Evolutionary conservation across 23 tunicate genomes (phyloP).

Genomic region (Ascidia mentula): DNA sequence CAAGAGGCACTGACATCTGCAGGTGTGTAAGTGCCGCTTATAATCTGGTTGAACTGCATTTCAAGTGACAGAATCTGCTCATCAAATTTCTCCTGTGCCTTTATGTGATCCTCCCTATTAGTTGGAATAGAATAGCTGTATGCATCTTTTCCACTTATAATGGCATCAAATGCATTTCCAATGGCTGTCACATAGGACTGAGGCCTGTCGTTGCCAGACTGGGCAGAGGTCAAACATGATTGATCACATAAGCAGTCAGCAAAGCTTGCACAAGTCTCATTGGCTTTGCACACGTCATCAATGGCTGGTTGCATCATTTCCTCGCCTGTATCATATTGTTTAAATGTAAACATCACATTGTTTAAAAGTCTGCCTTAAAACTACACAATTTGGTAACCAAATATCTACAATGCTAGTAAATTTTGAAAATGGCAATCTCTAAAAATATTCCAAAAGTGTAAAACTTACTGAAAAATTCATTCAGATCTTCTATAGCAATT

Average conservation of each 20-base stretch:
- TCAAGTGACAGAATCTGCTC: constrained; percentile 1
- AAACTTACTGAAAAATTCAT: neutral
- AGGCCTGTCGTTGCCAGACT: neutral
- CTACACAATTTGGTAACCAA: no score
- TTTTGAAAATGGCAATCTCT: neutral
- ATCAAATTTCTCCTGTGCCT: neutral
- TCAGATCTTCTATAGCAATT: neutral
- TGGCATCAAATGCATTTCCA: constrained; percentile 3
- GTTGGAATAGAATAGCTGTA: neutral
- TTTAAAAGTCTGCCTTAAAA: no score
- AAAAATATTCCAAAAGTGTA: neutral
- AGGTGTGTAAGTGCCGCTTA: neutral
- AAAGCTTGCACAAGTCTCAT: neutral
- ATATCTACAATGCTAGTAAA: neutral
- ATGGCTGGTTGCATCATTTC: no score
- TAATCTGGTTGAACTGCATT: neutral
- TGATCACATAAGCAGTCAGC: neutral
- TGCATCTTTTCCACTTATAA: neutral
- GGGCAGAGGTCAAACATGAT: neutral
- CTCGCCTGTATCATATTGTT: no score
- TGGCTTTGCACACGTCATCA: neutral
- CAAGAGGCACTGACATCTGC: neutral
- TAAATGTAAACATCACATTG: no score
- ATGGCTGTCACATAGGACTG: neutral
- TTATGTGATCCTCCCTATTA: neutral